Evolutionary conservation across 2,797 vertebrate species (phyloP), one percentile per base, ranked within the genome.

Genomic region (Alfaro cultratus): DNA sequence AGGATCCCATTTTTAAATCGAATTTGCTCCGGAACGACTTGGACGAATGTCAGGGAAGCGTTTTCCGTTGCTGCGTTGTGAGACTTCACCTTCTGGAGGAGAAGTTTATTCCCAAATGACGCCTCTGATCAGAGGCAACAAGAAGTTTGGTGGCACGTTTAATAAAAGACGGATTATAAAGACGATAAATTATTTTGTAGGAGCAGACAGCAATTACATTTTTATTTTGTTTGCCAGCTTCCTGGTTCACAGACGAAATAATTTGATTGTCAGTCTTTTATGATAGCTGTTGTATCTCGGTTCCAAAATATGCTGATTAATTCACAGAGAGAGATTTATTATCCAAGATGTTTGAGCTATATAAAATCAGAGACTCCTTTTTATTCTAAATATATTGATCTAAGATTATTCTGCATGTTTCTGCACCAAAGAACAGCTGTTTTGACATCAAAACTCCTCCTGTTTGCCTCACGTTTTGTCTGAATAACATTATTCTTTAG

Each of bases 11-110:
- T 78, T 73, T 75, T 76, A 81, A 88, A 89, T 89, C 86, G 15
- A 86, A 83, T 90, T 87, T 81, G 53, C 81, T 83, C 46, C 49
- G 78, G 74, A 81, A 87, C 74, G 74, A 75, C 71, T 84, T 82
- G 73, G 57, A 76, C 78, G 84, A 89, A 90, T 78, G 86, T 79
- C 68, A 90, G 79, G 41, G 80, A 21, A 67, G 34, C 18, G 10
- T 39, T 39, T 67, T 23, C 62, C 10, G 18, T 39, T 4, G 1
- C 62, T 67, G 62, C 18, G 34, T 11, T 77, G 62, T 47, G 71
- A 76, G 41, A 6, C 41, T 73, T 81, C 1, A 45, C 7, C 43
- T 71, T 83, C 34, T 74, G 39, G 11, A 29, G 49, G 71, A 74
- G 41, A 74, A 70, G 45, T 39, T 31, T 49, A 41, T 53, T 23